Base-by-base conservation (phyloP, 2,888 invertebrate genomes). In the Trichacis sp. region DNA sequence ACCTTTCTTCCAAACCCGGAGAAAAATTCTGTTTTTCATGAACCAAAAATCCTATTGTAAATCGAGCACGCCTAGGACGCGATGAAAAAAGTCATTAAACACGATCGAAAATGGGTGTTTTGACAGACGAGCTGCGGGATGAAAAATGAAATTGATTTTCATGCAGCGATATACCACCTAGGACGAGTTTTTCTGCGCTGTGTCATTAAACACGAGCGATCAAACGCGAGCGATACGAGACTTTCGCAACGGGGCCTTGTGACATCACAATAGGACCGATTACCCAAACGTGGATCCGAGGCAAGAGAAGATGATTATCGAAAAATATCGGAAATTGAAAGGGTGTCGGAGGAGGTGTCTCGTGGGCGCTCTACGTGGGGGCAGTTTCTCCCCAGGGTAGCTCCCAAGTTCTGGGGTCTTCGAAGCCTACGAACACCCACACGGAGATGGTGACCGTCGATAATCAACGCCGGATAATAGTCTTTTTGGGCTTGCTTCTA, bases 261-360 rank as follows among this genome's bases (percentile, higher is more conserved):
- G 56, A 60, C 52, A 57, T 48, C 63, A 69, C 54, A 51, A 61
- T 57, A 51, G 50, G 36, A 55, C 47, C 51, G 56, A 58, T 53
- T 52, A 52, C 19, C 56, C 50, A 14, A 50, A 18, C 19, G 14
- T 45, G 69, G 43, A 73, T 71, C 62, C 64, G 71, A 67, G 70
- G 49, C 42, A 48, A 51, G 36, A 30, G 24, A 24, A 80, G 83
- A 83, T 83, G 78, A 79, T 78, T 81, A 82, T 82, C 82, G 74
- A 75, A 71, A 24, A 71, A 73, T 78, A 80, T 78, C 74, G 82
- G 79, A 79, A 82, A 83, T 83, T 82, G 83, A 83, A 83, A 82
- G 81, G 82, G 81, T 82, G 80, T 78, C 78, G 77, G 75, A 81
- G 77, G 75, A 80, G 80, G 81, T 81, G 82, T 80, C 78, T 80